A percentile compares a stretch with the other conserved stretches of the same genome.
Conservation (phyloP, 2,797 vertebrate species). For the Pseudochirops cupreus region DNA sequence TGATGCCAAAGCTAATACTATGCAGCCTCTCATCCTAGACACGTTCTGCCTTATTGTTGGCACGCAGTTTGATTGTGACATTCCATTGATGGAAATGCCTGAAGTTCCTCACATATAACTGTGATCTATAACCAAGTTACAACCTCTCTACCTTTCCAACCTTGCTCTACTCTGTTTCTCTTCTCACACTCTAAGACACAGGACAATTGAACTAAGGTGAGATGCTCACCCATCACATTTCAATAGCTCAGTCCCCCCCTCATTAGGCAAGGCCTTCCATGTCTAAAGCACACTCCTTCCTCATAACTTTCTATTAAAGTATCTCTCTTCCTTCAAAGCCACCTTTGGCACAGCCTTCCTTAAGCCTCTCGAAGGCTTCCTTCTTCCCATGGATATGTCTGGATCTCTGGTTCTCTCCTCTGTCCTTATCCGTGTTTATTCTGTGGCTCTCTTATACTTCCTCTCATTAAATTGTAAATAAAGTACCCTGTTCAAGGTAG, state of each 20-base stretch:
- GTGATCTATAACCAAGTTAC: background rate
- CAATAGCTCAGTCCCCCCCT: background rate
- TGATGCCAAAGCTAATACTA: background rate
- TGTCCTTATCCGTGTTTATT: background rate
- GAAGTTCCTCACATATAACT: background rate
- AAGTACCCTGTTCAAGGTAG: background rate
- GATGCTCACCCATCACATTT: background rate
- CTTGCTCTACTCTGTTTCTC: background rate
- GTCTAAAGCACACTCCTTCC: background rate
- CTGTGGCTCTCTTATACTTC: background rate
- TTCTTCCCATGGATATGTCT: background rate
- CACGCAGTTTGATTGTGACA: background rate
- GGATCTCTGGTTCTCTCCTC: background rate
- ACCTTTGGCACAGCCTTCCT: background rate
- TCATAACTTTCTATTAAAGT: background rate
- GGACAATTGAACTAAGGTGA: background rate
- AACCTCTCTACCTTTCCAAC: background rate
- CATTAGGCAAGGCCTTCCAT: background rate
- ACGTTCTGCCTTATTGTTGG: rapidly evolving
- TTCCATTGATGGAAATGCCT: too few species aligned
- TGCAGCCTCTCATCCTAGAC: rapidly evolving
- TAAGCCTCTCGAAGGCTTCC: background rate
- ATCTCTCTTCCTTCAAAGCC: background rate
- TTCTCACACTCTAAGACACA: background rate
- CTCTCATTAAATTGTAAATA: background rate